These are phyloP conservation scores for Bathybates hornii DNA, from an alignment of 2,113 vertebrate genomes.

Conservation along the genomic window DNA sequence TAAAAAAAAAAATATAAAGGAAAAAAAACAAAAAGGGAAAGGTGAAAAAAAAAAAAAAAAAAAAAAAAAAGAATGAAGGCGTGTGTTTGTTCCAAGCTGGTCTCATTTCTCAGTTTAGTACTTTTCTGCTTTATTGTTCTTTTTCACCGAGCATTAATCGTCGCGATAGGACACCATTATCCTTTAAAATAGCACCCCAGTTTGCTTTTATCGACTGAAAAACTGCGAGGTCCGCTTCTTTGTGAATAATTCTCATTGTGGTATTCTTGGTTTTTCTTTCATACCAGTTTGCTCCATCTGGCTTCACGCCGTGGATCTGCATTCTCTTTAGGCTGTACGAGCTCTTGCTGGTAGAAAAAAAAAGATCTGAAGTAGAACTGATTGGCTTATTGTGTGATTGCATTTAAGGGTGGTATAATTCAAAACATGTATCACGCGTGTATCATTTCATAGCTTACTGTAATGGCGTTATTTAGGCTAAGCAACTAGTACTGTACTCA, in stretches of 20 bases:
- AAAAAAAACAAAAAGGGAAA: too few species aligned
- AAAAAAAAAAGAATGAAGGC: too few species aligned
- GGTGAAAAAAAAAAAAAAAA: too few species aligned
- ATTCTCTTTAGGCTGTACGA: not conserved
- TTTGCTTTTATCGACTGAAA: not conserved
- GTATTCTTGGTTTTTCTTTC: not conserved
- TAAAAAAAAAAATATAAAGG: too few species aligned
- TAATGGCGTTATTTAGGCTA: not conserved
- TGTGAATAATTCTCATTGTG: not conserved
- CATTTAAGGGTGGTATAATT: not conserved
- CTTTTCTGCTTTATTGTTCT: not conserved
- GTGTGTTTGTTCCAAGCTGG: not conserved
- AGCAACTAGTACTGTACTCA: constrained; percentile 58
- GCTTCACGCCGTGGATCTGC: not conserved
- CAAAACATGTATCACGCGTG: not conserved
- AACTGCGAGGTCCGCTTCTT: not conserved
- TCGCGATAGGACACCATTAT: not conserved
- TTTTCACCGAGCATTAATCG: not conserved
- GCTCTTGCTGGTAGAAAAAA: not conserved
- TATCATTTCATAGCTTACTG: not conserved
- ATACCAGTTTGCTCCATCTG: not conserved
- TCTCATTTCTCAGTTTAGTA: not conserved
- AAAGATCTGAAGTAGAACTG: not conserved
- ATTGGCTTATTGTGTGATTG: not conserved
- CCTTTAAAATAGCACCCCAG: not conserved